Conservation (phyloP, 2,888 invertebrate species). For the Myopa tessellatipennis region DNA sequence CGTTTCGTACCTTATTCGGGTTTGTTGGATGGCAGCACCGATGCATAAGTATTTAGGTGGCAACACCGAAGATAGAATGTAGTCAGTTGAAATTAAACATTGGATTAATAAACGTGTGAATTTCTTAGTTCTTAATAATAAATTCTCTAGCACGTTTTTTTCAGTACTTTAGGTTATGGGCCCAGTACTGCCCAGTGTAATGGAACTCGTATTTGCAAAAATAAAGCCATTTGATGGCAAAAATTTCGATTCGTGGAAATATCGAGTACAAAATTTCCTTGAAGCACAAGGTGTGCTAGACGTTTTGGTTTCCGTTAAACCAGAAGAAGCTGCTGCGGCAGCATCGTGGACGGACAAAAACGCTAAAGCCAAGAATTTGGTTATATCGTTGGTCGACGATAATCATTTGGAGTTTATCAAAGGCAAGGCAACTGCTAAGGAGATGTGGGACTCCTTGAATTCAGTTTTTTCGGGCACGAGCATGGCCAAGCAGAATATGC, state of each 20-base stretch:
- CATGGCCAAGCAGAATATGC: slow-evolving; percentile 45
- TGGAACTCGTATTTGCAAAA: not conserved
- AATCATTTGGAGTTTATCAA: too few relatives aligned
- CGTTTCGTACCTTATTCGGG: too few relatives aligned
- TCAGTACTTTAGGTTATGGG: slow-evolving; percentile 6
- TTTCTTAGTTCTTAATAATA: slow-evolving; percentile 6
- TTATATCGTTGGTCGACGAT: too few relatives aligned
- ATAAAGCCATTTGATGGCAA: too few relatives aligned
- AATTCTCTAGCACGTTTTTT: slow-evolving; percentile 1
- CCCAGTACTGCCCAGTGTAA: slow-evolving; percentile 6
- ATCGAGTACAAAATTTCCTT: too few relatives aligned
- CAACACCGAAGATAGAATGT: not conserved
- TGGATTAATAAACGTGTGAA: slow-evolving; percentile 6
- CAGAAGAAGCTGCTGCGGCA: too few relatives aligned
- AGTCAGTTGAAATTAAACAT: not conserved
- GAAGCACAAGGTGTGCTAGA: too few relatives aligned
- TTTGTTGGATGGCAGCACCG: slow-evolving; percentile 16
- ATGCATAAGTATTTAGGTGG: slow-evolving; percentile 6
- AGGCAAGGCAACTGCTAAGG: not conserved
- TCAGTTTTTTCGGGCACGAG: slow-evolving; percentile 38
- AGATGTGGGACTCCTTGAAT: not conserved
- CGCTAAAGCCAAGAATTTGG: too few relatives aligned
- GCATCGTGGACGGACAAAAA: too few relatives aligned
- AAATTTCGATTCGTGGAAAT: too few relatives aligned
- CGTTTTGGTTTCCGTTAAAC: too few relatives aligned